A percentile compares a stretch with the other conserved stretches of the same genome.
Evolutionary conservation across 2,113 vertebrate genomes (phyloP).

Genomic region (Pteronura brasiliensis): DNA sequence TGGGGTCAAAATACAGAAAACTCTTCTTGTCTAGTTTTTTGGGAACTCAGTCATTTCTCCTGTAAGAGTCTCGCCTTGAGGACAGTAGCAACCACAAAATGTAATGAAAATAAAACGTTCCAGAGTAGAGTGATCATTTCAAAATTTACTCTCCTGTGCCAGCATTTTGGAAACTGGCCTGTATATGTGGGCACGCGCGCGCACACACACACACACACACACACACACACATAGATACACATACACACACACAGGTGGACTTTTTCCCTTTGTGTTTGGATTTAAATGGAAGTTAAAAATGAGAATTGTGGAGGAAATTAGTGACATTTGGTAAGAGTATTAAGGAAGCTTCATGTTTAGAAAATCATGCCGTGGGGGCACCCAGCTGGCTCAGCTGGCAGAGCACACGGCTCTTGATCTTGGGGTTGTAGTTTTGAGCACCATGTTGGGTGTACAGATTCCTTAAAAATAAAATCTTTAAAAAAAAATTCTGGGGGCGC

Average conservation of each 20-base stretch:
- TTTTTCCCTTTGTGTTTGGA: background rate
- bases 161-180: background rate
- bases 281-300: background rate
- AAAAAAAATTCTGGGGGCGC: background rate
- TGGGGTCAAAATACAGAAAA: background rate
- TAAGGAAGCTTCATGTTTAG: background rate
- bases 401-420: background rate
- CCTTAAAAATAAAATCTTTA: background rate
- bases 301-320: background rate
- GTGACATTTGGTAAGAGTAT: background rate
- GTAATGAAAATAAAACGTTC: background rate
- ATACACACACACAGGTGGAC: background rate
- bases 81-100: background rate
- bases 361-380: background rate
- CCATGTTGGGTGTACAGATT: background rate
- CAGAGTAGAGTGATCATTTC: background rate
- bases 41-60: background rate
- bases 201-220: fast-evolving
- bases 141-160: background rate
- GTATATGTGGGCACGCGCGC: too few species aligned
- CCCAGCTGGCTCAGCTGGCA: background rate
- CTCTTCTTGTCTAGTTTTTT: background rate
- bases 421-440: background rate
- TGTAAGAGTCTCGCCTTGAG: background rate
- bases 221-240: background rate